phyloP scores from a whole-genome alignment of 2,888 invertebrate species.

The Diachrysia chrysitis region DNA sequence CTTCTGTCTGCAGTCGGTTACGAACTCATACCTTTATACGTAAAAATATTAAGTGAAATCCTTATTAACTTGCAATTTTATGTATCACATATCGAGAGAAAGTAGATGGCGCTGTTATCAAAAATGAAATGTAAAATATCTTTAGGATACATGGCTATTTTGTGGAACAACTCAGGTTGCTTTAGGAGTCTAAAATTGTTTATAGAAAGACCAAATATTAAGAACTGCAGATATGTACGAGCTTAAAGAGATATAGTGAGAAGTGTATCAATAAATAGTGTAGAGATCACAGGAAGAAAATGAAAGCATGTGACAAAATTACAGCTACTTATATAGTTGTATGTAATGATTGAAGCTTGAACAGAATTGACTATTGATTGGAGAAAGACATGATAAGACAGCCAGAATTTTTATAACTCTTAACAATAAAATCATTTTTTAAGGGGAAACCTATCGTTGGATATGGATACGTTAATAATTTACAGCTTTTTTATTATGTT shows the following conservation, averaged over 20 bases:
- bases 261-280: not conserved
- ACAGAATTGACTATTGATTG: too few species aligned
- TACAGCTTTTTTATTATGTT: too few species aligned
- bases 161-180: not conserved
- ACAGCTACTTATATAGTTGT: not conserved
- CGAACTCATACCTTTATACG: too few species aligned
- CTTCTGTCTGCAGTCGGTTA: too few species aligned
- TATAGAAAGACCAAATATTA: not conserved
- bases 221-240: not conserved
- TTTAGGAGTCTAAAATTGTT: not conserved
- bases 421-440: too few species aligned
- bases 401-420: too few species aligned
- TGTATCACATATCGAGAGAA: too few species aligned
- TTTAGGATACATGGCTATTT: not conserved
- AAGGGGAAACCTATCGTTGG: too few species aligned
- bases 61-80: not conserved
- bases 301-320: conserved; percentile 5
- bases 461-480: too few species aligned
- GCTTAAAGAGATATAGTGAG: not conserved
- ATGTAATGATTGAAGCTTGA: not conserved
- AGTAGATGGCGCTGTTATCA: not conserved
- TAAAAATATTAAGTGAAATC: not conserved
- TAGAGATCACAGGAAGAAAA: not conserved
- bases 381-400: too few species aligned
- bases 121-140: not conserved